These are phyloP conservation scores for Beroe forskalii DNA, from an alignment of 37 sponge, comb jelly and placozoan genomes.

Conservation along the genomic window DNA sequence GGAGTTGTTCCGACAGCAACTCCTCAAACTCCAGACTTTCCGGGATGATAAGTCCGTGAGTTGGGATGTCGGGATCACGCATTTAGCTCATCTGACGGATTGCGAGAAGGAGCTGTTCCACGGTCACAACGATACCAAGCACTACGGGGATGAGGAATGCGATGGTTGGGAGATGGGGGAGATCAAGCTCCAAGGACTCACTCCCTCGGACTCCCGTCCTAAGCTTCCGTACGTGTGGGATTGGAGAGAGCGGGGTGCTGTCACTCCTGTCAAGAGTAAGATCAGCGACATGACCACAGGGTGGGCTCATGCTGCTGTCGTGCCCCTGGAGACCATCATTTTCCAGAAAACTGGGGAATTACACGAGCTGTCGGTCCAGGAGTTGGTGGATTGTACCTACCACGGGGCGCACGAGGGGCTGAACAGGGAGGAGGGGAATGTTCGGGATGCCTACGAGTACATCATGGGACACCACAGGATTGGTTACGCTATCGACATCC, in stretches of 20 bases:
- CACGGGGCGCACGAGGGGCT: neutral
- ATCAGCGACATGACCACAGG: neutral
- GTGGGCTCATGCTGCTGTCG: neutral
- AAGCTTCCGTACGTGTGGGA: neutral
- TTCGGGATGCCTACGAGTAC: neutral
- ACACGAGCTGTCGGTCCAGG: neutral
- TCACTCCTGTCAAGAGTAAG: neutral
- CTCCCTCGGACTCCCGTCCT: neutral
- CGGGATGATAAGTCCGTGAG: neutral
- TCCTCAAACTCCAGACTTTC: neutral
- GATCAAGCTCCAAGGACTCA: neutral
- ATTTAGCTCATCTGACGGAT: neutral
- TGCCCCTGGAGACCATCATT: neutral
- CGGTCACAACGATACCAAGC: neutral
- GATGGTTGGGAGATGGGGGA: neutral
- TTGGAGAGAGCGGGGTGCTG: neutral
- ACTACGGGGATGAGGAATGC: neutral
- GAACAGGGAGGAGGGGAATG: neutral
- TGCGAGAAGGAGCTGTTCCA: neutral
- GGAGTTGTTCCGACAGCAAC: neutral
- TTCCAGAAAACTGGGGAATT: neutral
- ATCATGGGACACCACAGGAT: neutral
- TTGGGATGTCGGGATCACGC: neutral
- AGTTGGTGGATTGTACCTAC: neutral
- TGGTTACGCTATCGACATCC: neutral